Base-by-base conservation (phyloP, 2,113 vertebrate genomes). In the Globicephala melas region DNA sequence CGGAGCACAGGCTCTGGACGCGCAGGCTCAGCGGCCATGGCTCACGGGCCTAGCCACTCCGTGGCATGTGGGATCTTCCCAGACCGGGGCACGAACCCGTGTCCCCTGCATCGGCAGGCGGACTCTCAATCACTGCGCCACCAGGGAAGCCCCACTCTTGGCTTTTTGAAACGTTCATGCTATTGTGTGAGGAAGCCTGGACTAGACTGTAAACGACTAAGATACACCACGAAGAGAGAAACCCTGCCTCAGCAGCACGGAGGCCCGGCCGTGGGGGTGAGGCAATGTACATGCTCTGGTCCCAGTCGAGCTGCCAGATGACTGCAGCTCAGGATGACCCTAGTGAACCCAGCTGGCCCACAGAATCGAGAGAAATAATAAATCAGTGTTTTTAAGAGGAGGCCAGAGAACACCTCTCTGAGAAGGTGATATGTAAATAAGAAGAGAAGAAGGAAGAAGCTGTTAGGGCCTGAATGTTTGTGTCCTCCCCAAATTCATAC, bases 231-330 rank as follows among this genome's bases (percentile, higher is more conserved):
- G 88, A 82, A 76, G 17, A n/a, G 58, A 21, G 20, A 77, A 44
- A 4, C 50, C 18, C 23, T 18, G 23, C 15, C 74, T 8, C 20
- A 26, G 77, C 8, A 55, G 50, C 17, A 6, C 4, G 1, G 2
- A 36, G n/a, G 36, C 9, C 44, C 41, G 0, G 18, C 18, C 26
- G 14, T 0, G 21, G 0, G 0, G 44, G 14, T 5, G 36, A 80
- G 47, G 55, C 28, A 0, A 1, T 17, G 7, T 28, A 21, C 0
- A 31, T 4, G 6, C 25, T 58, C 5, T 13, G 63, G n/a, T 20
- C 47, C 47, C 33, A 6, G 33, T 7, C 0, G 0, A 44, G 18
- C 67, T 63, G 26, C 47, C 36, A 21, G 77, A n/a, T 58, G 62
- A 41, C 0, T 23, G 20, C 9, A 28, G 33, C 89, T 73, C 55